These are phyloP conservation scores for Mesorhabditis sp. DNA, from an alignment of 2,888 invertebrate species.

Conservation along the genomic window DNA sequence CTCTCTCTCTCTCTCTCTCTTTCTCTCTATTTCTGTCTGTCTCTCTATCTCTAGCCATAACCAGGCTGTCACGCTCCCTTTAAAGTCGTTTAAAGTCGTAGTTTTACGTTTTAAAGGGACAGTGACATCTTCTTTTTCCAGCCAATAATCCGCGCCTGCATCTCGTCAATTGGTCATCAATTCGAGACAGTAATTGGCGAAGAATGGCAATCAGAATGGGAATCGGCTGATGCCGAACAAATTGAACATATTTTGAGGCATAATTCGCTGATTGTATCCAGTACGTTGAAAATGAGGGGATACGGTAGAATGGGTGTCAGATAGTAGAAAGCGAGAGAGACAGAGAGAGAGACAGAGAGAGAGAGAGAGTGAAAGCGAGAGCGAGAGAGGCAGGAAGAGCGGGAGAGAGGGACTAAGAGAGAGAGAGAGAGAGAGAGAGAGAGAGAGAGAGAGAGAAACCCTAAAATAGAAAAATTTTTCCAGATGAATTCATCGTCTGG, in stretches of 20 bases:
- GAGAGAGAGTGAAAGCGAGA: too few species aligned
- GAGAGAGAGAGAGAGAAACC: too few species aligned
- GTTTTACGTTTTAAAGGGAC: too few species aligned
- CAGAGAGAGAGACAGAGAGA: too few species aligned
- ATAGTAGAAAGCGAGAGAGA: too few species aligned
- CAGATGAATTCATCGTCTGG: slow-evolving; percentile 61
- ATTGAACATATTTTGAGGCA: slow-evolving; percentile 58
- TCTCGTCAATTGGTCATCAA: slow-evolving; percentile 44
- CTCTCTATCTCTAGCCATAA: too few species aligned
- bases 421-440: too few species aligned
- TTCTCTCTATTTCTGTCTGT: neutral
- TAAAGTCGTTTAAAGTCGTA: too few species aligned
- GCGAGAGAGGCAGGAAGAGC: too few species aligned
- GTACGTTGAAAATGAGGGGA: slow-evolving; percentile 22
- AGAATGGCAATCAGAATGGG: neutral
- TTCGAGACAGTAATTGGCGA: slow-evolving; percentile 30
- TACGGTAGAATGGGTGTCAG: too few species aligned
- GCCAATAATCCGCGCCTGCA: slow-evolving; percentile 45
- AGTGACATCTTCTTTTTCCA: slow-evolving; percentile 9
- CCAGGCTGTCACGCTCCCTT: too few species aligned
- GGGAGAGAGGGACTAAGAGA: too few species aligned
- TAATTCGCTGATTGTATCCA: slow-evolving; percentile 57
- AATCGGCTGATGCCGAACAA: slow-evolving; percentile 41
- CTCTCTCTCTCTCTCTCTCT: neutral
- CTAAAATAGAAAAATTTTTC: slow-evolving; percentile 8